Evolutionary conservation across 2,888 invertebrate genomes (phyloP), one percentile per base, ranked within the genome.

Genomic region (Troides aeacus): DNA sequence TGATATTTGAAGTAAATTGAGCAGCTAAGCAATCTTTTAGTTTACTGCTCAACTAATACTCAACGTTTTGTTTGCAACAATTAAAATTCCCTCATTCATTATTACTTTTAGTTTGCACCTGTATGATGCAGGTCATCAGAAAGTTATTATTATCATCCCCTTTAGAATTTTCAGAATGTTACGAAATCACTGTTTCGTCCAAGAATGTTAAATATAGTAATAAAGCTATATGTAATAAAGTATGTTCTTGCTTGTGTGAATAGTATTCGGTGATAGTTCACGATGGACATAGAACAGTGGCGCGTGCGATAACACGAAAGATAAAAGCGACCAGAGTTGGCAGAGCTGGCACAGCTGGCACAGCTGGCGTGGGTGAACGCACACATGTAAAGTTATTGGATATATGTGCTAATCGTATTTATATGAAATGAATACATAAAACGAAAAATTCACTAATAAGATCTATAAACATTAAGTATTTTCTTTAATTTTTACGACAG

Each of bases 251-350:
- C 15, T 39, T 64, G 60, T 36, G 18, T 15, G 62, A 57, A 39
- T 64, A 60, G 36, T 64, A 50, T 53, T 60, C 59, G 68, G 67
- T 70, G 73, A 75, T 76, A 76, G 70, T 68, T 70, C 76, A 81
- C 78, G 83, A 84, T 82, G 75, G 78, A 78, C 79, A 77, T 77
- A 77, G 80, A 76, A 78, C 75, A 79, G 78, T 82, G 89, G 88
- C 91, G 89, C 91, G 91, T 90, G 90, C 90, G 88, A 75, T 64
- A 72, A 75, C 74, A 90, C 86, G 89, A 89, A 84, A 83, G 84
- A 76, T 76, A 80, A 83, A 82, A 79, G 81, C 80, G 79, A 74
- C 74, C 60, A 66, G 66, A 85, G 21, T 1, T 21, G 21, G 21
- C 21, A 21, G 0, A 21, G 21, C 21, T 21, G 21, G 21, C 21